Evolutionary conservation across 2,888 invertebrate genomes (phyloP).

Genomic region (Drosophila neutralis): DNA sequence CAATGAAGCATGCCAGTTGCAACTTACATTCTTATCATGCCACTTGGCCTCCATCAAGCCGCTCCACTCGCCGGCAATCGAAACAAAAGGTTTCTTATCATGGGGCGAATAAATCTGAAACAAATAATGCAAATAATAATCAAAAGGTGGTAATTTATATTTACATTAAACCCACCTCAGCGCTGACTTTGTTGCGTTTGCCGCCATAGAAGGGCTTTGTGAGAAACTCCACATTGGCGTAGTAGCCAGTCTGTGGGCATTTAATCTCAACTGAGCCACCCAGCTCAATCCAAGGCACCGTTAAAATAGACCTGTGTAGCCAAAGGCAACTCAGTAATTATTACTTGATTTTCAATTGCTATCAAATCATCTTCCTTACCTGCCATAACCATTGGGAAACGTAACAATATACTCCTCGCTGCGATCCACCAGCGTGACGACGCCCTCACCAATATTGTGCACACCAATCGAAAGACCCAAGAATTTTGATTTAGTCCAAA

Average conservation of each 20-base stretch:
- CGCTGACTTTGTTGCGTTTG: constrained; percentile 94
- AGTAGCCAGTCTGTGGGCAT: constrained; percentile 97
- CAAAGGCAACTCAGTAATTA: neutral
- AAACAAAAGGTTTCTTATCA: constrained; percentile 95
- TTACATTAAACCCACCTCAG: constrained; percentile 87
- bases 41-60: constrained; percentile 97
- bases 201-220: constrained; percentile 99
- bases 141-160: too few species aligned
- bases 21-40: constrained; percentile 87
- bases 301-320: constrained; percentile 93
- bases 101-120: constrained; percentile 87
- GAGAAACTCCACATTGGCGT: constrained; percentile 96
- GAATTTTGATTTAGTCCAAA: constrained; percentile 99
- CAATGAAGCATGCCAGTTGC: constrained; percentile 39
- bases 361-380: constrained; percentile 85
- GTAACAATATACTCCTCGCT: constrained; percentile 98
- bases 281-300: constrained; percentile 99
- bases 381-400: constrained; percentile 99
- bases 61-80: constrained; percentile 98
- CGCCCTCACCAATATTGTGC: constrained; percentile 97
- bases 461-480: constrained; percentile 98
- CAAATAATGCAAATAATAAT: constrained; percentile 62
- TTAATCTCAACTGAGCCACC: constrained; percentile 96
- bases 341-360: neutral
- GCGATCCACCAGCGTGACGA: constrained; percentile 94